A percentile compares a stretch with the other conserved stretches of the same genome.
These are phyloP conservation scores for Labroides dimidiatus DNA, from an alignment of 2,797 vertebrate genomes.

Conservation along the genomic window DNA sequence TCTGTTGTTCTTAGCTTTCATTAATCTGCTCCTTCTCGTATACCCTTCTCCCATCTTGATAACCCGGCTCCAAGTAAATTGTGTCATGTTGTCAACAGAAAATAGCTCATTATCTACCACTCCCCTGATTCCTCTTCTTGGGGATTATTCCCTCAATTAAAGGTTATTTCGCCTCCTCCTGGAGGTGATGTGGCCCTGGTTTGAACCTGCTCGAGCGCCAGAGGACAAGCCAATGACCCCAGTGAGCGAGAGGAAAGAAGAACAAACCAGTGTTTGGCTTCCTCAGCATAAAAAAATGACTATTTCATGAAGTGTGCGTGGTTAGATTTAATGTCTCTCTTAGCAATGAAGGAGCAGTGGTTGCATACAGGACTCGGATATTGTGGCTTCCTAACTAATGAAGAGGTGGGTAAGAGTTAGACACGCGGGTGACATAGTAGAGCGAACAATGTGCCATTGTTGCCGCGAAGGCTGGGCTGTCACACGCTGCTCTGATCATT, in stretches of 20 bases:
- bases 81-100: constrained; percentile 73
- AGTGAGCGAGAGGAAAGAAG: constrained; percentile 34
- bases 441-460: constrained; percentile 69
- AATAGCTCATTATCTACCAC: constrained; percentile 75
- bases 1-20: constrained; percentile 42
- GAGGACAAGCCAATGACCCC: constrained; percentile 65
- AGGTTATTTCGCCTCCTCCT: constrained; percentile 66
- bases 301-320: constrained; percentile 55
- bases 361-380: constrained; percentile 29
- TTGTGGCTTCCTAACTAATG: constrained; percentile 58
- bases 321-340: constrained; percentile 56
- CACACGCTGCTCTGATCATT: constrained; percentile 75
- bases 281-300: constrained; percentile 49
- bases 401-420: constrained; percentile 64
- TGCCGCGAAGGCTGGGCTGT: constrained; percentile 61
- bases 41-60: constrained; percentile 57
- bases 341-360: constrained; percentile 33
- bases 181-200: constrained; percentile 58
- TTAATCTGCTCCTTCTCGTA: constrained; percentile 47
- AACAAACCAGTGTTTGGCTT: constrained; percentile 59
- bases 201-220: constrained; percentile 68
- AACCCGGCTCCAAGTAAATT: constrained; percentile 63
- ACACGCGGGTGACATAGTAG: constrained; percentile 38
- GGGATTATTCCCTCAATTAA: constrained; percentile 78
- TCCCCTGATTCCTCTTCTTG: constrained; percentile 65